Base-by-base conservation (phyloP, 64 coral and sea anemone genomes). In the Stichodactyla mertensii region DNA sequence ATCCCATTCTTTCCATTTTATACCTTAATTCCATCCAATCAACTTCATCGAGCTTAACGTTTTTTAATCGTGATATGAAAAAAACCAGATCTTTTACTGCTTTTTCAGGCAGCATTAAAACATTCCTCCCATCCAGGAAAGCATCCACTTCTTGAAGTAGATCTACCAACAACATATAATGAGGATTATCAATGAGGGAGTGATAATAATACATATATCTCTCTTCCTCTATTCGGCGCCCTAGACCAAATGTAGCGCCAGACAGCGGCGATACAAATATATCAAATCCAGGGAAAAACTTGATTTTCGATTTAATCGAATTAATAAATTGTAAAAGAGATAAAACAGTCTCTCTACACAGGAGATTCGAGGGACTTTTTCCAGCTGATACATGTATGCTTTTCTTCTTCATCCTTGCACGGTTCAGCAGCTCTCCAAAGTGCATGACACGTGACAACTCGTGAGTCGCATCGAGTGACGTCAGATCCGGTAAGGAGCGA, bases 401-500 rank as follows among this genome's bases (percentile, higher is more conserved):
- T n/a, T 66, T 66, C 19, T 66, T 18, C 9, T n/a, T 66, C 12
- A 5, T 66, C 62, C 22, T 66, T 9, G 27, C 2, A 27, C 11
- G 10, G 69, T 74, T 11, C 11, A 7, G 11, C n/a, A 74, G 69
- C 4, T 31, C 10, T 74, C 4, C 22, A 7, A 26, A 74, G 3
- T 27, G 24, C 7, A 74, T 27, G 27, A 8, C 69, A 74, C 69
- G 24, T 74, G 69, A 74, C 26, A 28, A 31, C 7, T 31, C 12
- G 7, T 31, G 24, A 28, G 24, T 74, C 4, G 69, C 27, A 74
- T 74, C 69, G 12, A 74, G 24, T 81, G 78, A 81, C 78, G 78
- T 81, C 78, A 81, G 36, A 81, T 81, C 78, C 78, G 78, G 78
- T 19, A 81, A 53, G 0, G 78, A 81, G 51, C 51, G 18, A 15